These are phyloP conservation scores for Hydrolagus colliei DNA, from an alignment of 2,797 vertebrate genomes.

Conservation along the genomic window DNA sequence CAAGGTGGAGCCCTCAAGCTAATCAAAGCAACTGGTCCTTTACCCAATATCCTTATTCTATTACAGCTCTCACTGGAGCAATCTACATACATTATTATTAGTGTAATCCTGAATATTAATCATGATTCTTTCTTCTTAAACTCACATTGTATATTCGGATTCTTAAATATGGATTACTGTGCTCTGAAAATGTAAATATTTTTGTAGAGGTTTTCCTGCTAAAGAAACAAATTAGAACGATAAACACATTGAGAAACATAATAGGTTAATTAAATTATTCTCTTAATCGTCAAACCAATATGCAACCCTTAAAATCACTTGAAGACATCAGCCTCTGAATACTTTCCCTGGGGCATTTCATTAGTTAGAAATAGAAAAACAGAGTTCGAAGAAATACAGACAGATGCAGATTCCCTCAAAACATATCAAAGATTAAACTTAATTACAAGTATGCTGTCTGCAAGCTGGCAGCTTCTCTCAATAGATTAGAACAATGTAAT, in stretches of 20 bases:
- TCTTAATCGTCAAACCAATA: constrained; percentile 24
- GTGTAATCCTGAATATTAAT: too few species aligned
- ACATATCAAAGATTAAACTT: constrained; percentile 18
- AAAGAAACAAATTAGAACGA: background rate
- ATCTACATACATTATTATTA: too few species aligned
- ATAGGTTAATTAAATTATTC: background rate
- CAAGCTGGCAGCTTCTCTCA: background rate
- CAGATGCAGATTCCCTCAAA: background rate
- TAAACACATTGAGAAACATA: constrained; percentile 13
- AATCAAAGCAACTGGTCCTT: too few species aligned
- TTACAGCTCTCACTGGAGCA: too few species aligned
- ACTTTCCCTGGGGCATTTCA: constrained; percentile 15
- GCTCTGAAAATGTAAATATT: constrained; percentile 8
- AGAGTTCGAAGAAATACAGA: background rate
- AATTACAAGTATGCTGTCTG: constrained; percentile 12
- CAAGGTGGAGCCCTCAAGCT: too few species aligned
- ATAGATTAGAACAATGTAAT: background rate
- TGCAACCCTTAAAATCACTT: background rate
- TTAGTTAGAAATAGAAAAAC: background rate
- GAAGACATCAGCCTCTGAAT: background rate
- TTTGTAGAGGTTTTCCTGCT: background rate
- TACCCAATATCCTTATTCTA: too few species aligned
- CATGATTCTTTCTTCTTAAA: background rate
- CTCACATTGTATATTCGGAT: background rate
- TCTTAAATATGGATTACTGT: background rate